A percentile compares a stretch with the other conserved stretches of the same genome.
Evolutionary conservation across 2,113 vertebrate genomes (phyloP).

Genomic region (Catharus fuscescens): DNA sequence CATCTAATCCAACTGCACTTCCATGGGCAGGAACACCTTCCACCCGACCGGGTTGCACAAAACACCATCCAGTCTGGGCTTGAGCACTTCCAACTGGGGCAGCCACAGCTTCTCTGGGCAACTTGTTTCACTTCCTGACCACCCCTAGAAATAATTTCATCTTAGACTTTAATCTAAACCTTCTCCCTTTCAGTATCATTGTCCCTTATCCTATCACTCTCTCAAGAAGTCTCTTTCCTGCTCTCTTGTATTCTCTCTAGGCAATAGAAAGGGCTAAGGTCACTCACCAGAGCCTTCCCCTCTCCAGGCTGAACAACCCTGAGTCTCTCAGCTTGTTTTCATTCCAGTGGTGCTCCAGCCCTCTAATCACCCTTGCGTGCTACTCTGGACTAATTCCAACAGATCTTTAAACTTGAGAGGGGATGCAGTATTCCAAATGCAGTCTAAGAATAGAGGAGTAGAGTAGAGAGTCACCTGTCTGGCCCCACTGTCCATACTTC

Average conservation of each 20-base stretch:
- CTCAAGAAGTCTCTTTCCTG: neutral
- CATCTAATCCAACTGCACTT: neutral
- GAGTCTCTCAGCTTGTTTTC: neutral
- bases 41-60: neutral
- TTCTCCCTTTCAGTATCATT: neutral
- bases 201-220: fast-evolving
- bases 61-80: fast-evolving
- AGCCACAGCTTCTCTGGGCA: neutral
- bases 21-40: neutral
- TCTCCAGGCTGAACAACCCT: fast-evolving
- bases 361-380: fast-evolving
- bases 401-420: neutral
- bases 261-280: fast-evolving
- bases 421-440: fast-evolving
- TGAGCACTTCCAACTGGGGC: fast-evolving
- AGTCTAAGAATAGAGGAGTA: fast-evolving
- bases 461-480: neutral
- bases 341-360: fast-evolving
- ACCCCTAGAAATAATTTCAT: neutral
- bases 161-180: neutral
- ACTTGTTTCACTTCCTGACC: neutral
- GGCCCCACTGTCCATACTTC: fast-evolving
- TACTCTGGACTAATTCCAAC: neutral
- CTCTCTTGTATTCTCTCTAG: neutral
- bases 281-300: fast-evolving